phyloP scores from a whole-genome alignment of 2,113 vertebrate species.

The Chrysochloris asiatica region DNA sequence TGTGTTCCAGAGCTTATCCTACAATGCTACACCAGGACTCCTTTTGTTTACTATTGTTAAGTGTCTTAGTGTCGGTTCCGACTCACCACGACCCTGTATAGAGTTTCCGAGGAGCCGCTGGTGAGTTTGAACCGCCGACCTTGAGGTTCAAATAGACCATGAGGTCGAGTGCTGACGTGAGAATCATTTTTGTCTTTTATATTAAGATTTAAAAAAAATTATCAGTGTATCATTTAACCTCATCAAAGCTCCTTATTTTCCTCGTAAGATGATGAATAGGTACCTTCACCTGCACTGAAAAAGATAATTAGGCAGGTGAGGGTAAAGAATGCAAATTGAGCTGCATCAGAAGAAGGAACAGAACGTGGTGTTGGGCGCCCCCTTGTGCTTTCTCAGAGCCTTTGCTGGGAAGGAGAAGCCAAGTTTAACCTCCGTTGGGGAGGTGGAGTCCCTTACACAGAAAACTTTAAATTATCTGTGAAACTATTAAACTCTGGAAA shows the following conservation, averaged over 20 bases:
- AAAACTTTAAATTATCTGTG: neutral
- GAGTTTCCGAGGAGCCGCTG: too few species aligned
- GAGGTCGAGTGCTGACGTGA: too few species aligned
- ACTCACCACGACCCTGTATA: too few species aligned
- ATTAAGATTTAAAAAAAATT: neutral
- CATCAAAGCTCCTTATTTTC: neutral
- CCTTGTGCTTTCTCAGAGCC: neutral
- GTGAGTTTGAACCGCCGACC: too few species aligned
- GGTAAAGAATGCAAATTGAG: neutral
- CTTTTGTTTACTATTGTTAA: too few species aligned
- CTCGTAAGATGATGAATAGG: neutral
- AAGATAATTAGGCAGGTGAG: neutral
- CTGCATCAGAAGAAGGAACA: neutral
- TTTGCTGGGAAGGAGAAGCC: neutral
- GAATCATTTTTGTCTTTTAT: too few species aligned
- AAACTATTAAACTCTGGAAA: neutral
- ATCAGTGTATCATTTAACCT: neutral
- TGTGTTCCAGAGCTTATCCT: too few species aligned
- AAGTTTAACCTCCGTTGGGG: fast-evolving
- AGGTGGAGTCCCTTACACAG: neutral
- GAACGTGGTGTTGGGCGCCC: neutral
- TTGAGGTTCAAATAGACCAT: too few species aligned
- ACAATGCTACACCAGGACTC: too few species aligned
- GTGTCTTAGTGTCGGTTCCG: too few species aligned
- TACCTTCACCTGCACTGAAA: neutral